These are phyloP conservation scores for Epistrophe grossulariae DNA, from an alignment of 2,888 invertebrate species.

Conservation along the genomic window DNA sequence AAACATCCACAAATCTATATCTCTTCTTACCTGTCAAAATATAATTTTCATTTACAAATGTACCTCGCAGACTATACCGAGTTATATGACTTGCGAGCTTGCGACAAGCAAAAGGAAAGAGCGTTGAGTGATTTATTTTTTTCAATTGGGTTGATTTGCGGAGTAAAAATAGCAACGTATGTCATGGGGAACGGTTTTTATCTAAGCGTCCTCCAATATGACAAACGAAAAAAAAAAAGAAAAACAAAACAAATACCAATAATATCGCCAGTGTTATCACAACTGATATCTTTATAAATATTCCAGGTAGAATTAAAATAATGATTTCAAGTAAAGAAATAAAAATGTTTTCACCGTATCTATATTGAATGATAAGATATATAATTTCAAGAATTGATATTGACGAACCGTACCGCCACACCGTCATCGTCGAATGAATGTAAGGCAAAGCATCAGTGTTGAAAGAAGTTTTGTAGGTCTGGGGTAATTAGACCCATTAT, in stretches of 20 bases:
- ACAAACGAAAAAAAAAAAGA: not conserved
- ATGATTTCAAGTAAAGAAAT: not conserved
- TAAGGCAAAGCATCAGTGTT: not conserved
- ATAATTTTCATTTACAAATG: not conserved
- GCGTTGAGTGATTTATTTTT: slow-evolving; percentile 17
- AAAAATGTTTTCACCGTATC: not conserved
- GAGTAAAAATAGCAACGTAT: slow-evolving; percentile 61
- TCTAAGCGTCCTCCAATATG: slow-evolving; percentile 25
- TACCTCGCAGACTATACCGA: not conserved
- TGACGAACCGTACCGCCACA: not conserved
- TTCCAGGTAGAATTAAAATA: slow-evolving; percentile 28
- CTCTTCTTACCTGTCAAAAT: no score
- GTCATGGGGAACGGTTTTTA: slow-evolving; percentile 57
- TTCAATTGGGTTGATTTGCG: slow-evolving; percentile 49
- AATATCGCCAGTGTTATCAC: slow-evolving; percentile 50
- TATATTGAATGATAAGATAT: slow-evolving; percentile 49
- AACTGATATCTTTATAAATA: slow-evolving; percentile 51
- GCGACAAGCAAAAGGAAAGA: no score
- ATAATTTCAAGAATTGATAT: slow-evolving; percentile 33
- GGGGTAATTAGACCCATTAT: not conserved
- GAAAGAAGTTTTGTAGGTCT: not conserved
- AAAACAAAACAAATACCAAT: slow-evolving; percentile 20
- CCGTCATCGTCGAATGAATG: no score
- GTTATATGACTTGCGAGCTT: not conserved
- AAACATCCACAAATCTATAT: no score